A percentile compares a stretch with the other conserved stretches of the same genome.
Conservation (phyloP, 2,797 vertebrate genomes). For the Hydrolagus colliei region DNA sequence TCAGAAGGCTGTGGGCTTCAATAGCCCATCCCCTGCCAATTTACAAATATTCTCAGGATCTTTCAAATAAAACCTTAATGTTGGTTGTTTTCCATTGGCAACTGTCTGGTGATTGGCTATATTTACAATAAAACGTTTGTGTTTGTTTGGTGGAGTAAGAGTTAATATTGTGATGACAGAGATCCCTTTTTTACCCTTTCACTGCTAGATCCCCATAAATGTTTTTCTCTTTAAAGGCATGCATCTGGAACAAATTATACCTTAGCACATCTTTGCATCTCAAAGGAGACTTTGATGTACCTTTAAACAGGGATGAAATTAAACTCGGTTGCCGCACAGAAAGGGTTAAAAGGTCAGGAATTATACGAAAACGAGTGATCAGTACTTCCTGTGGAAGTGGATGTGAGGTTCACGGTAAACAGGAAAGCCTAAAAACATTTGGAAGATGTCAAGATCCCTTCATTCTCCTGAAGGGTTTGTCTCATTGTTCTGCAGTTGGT, state of each 20-base stretch:
- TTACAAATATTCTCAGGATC: not conserved
- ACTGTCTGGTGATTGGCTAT: not conserved
- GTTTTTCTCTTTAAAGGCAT: constrained; percentile 30
- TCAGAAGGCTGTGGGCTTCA: too few relatives aligned
- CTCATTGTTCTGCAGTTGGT: too few relatives aligned
- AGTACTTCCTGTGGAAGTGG: constrained; percentile 26
- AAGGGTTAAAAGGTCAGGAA: constrained; percentile 30
- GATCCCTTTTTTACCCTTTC: constrained; percentile 21
- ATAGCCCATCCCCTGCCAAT: not conserved
- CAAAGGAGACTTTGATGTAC: constrained; percentile 31
- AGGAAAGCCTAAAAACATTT: constrained; percentile 9
- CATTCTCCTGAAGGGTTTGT: not conserved
- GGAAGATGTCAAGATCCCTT: not conserved
- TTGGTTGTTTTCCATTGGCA: not conserved
- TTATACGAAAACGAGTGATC: constrained; percentile 24
- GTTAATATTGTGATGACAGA: not conserved
- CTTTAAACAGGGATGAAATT: constrained; percentile 30
- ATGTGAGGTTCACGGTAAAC: constrained; percentile 1
- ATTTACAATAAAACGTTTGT: constrained; percentile 13
- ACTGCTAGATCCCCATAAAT: constrained; percentile 27
- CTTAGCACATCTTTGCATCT: constrained; percentile 32
- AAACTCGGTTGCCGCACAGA: constrained; percentile 25
- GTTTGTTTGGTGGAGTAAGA: constrained; percentile 18
- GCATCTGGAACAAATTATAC: constrained; percentile 31
- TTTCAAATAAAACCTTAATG: constrained; percentile 2